Conservation (phyloP, 2,797 vertebrate genomes). For the Avahi laniger region DNA sequence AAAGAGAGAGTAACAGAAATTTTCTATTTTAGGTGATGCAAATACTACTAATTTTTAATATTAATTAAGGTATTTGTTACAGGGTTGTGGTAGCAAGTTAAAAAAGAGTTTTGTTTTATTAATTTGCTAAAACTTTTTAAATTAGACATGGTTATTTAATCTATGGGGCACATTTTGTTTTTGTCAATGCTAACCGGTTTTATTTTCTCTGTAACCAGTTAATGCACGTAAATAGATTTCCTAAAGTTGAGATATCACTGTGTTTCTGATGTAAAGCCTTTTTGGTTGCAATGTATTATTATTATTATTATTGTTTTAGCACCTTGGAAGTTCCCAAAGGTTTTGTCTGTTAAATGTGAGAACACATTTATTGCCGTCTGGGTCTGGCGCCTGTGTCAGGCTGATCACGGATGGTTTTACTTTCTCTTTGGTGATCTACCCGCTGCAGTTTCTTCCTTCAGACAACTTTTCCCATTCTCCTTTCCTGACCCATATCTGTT, state of each 20-base stretch:
- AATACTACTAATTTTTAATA: accelerated
- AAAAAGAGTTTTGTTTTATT: neutral
- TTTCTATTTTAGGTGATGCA: accelerated
- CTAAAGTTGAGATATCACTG: neutral
- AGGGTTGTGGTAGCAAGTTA: accelerated
- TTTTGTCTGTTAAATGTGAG: neutral
- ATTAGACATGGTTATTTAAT: neutral
- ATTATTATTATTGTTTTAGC: too few species aligned
- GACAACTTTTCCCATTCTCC: neutral
- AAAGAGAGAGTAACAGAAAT: neutral
- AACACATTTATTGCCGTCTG: accelerated
- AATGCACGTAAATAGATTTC: neutral
- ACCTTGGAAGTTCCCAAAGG: neutral
- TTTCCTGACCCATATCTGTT: neutral
- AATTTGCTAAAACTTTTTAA: neutral
- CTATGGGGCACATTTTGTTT: neutral
- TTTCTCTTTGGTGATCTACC: accelerated
- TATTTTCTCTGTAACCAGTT: neutral
- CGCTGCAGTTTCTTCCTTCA: neutral
- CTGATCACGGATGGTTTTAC: accelerated
- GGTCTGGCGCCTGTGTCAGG: accelerated
- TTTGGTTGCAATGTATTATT: neutral
- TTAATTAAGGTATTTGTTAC: too few species aligned
- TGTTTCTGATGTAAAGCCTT: neutral
- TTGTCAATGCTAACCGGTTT: neutral